Evolutionary conservation across 2,113 vertebrate genomes (phyloP), one percentile per base, ranked within the genome.

Genomic region (Daphoenositta chrysoptera): DNA sequence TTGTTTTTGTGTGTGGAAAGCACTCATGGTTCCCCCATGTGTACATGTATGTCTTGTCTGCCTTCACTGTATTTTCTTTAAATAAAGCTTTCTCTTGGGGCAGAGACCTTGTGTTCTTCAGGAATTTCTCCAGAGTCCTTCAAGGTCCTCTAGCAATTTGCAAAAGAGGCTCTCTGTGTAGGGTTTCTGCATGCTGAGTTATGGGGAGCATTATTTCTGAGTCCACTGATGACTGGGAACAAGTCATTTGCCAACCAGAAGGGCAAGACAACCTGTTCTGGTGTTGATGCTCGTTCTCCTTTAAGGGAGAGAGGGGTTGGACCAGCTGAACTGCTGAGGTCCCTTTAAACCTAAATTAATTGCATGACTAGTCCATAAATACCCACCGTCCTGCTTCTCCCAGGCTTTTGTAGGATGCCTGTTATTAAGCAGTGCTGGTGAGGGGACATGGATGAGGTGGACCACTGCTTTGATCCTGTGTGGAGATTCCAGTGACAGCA

Each of bases 1-100:
- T 53, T 53, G 27, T 64, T 85, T 51, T n/a, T 48, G n/a, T 75
- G 57, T 2, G 0, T 26, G 42, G 64, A 58, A 68, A 54, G 39
- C 1, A 2, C 33, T 76, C 6, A 0, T 2, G 2, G 17, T 73
- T 92, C 61, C 19, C 30, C 0, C 0, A 17, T 24, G 6, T 63
- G 33, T 57, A 8, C 3, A 1, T 64, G 20, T 28, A 2, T 61
- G n/a, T 40, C 35, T 89, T 60, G 19, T 44, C 17, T 92, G 61
- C 53, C 24, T 80, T 65, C 2, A 0, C 33, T 90, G 30, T 65
- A 65, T 27, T 54, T 53, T 50, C 66, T 65, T 87, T 22, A 56
- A 95, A 77, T 33, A 40, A 83, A 91, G 22, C 20, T n/a, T 60
- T 66, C 39, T 70, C 37, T 64, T 44, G 39, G 19, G 51, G 17